Evolutionary conservation across 2,113 vertebrate genomes (phyloP).

Genomic region (Hyla sarda): DNA sequence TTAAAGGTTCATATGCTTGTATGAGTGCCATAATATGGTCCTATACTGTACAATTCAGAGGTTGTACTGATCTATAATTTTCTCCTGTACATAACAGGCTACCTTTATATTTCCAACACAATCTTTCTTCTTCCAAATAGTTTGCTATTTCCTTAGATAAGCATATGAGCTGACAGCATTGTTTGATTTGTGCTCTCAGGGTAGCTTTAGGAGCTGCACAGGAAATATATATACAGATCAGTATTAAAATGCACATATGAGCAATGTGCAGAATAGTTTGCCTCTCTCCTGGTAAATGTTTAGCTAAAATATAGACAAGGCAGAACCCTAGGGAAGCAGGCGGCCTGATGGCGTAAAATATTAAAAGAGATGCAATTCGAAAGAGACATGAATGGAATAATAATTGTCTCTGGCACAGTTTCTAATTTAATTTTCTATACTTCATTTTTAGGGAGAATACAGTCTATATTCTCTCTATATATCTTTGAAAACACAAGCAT

Average conservation of each 20-base stretch:
- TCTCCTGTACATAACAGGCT: not conserved
- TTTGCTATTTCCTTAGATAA: not conserved
- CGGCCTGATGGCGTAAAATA: constrained; percentile 41
- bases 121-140: not conserved
- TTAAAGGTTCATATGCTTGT: not conserved
- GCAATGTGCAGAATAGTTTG: constrained; percentile 9
- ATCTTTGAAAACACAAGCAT: not conserved
- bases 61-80: not conserved
- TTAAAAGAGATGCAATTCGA: constrained; percentile 52
- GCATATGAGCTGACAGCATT: constrained; percentile 34
- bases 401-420: constrained; percentile 26
- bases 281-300: constrained; percentile 21
- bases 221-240: constrained; percentile 38
- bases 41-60: not conserved
- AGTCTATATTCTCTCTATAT: not conserved
- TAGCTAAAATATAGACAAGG: constrained; percentile 31
- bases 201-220: constrained; percentile 28
- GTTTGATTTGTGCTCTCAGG: constrained; percentile 33
- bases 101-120: not conserved
- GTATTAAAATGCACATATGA: constrained; percentile 17
- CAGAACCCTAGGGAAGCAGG: constrained; percentile 15
- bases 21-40: not conserved
- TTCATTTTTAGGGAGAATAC: not conserved
- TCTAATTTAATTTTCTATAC: not conserved
- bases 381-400: constrained; percentile 43